Evolutionary conservation across 1,140 invertebrate genomes (phyloP).

Genomic region (Acromyrmex echinatior): DNA sequence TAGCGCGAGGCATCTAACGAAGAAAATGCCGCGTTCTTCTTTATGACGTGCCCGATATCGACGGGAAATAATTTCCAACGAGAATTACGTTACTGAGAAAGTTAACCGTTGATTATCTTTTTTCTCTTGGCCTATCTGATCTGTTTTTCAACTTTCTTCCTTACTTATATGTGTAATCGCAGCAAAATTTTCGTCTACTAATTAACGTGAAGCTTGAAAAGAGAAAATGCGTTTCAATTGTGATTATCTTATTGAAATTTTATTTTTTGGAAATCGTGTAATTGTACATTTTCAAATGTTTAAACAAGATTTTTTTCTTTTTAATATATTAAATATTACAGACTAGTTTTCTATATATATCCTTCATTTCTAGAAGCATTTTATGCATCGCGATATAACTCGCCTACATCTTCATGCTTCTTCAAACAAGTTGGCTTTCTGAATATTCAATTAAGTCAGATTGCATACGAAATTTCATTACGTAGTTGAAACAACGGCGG

Average conservation of each 20-base stretch:
- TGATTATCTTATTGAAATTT: background rate
- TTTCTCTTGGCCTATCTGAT: background rate
- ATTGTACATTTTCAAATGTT: background rate
- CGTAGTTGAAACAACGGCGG: constrained; percentile 39
- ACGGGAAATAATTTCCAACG: constrained; percentile 8
- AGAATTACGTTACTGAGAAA: constrained; percentile 1
- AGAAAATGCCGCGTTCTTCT: constrained; percentile 21
- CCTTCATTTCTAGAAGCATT: background rate
- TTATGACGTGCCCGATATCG: constrained; percentile 16
- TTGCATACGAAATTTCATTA: constrained; percentile 62
- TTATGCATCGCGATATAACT: constrained; percentile 51
- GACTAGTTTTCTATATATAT: constrained; percentile 7
- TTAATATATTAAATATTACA: background rate
- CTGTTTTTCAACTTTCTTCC: background rate
- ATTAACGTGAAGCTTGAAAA: constrained; percentile 1
- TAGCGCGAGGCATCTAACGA: background rate
- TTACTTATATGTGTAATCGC: background rate
- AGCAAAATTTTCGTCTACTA: background rate
- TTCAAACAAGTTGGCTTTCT: constrained; percentile 50
- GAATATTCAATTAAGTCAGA: constrained; percentile 72
- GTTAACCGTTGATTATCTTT: constrained; percentile 1
- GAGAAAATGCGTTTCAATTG: background rate
- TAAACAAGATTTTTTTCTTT: background rate
- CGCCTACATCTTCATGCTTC: constrained; percentile 16
- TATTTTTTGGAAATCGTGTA: background rate